Base-by-base conservation (phyloP, 2,888 invertebrate species). In the Glomeris marginata region DNA sequence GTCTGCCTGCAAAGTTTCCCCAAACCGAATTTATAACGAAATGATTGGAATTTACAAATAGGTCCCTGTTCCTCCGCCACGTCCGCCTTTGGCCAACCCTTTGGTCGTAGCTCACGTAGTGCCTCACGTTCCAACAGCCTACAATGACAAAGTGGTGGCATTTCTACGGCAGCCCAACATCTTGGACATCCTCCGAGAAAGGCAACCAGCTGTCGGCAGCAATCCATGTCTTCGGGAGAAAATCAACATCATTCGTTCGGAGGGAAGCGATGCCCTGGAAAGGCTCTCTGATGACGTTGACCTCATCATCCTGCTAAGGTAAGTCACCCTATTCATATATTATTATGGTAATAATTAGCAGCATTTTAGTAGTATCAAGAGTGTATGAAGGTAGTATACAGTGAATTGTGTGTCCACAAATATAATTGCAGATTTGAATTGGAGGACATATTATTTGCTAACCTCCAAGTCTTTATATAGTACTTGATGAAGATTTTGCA, bases 111-210 rank as follows among this genome's bases (percentile, higher is more conserved):
- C 60, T 15, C 58, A 57, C 38, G 54, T 59, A 38, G 54, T 56
- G 21, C 58, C 61, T 20, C 77, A 82, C 57, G 81, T 88, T 62
- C 88, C 90, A 1, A 78, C 86, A 16, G 88, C 92, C 2, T 94
- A 94, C 68, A 92, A 92, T 65, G 94, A 94, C 63, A 67, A 81
- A 75, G 92, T 94, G 57, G 88, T 94, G 48, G 87, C 90, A n/a
- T 94, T 94, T 71, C 75, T 94, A 34, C 77, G 92, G 0, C 94
- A 94, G 65, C 84, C 91, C 10, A 91, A 91, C 67, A 88, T 94
- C 61, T 78, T 88, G 69, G 91, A 91, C 61, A 86, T 92, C 57
- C 71, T 94, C 54, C 80, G 81, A 48, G 88, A 87, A 65, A 74
- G 87, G 11, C 84, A 86, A 66, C 75, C 83, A 10, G 76, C 78